Conservation (phyloP, 2,888 invertebrate genomes). For the Zhengitettix transpicula region DNA sequence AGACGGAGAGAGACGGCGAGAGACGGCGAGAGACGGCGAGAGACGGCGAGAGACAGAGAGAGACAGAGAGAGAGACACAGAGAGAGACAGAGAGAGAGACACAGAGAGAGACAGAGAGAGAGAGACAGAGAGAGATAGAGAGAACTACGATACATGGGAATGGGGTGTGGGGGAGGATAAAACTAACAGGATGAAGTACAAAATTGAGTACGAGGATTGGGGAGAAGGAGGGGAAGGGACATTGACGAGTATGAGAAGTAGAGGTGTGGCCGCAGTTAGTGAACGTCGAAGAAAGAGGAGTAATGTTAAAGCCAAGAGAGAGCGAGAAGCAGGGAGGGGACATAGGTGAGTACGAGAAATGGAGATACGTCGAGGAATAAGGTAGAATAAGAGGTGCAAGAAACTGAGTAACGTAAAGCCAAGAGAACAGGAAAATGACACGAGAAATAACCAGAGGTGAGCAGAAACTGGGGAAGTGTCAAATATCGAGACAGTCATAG, state of each 20-base stretch:
- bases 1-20: background rate
- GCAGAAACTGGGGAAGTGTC: too few relatives aligned
- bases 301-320: too few relatives aligned
- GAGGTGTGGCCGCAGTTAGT: background rate
- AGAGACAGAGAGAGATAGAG: background rate
- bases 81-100: background rate
- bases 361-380: too few relatives aligned
- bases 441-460: too few relatives aligned
- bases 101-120: background rate
- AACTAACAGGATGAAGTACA: background rate
- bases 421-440: too few relatives aligned
- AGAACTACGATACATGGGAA: background rate
- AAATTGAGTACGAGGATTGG: background rate
- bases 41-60: too few relatives aligned
- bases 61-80: background rate
- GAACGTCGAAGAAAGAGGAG: too few relatives aligned
- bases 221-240: background rate
- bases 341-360: too few relatives aligned
- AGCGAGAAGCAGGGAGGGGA: too few relatives aligned
- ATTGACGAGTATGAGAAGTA: background rate
- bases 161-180: background rate
- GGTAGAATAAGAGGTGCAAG: too few relatives aligned
- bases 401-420: too few relatives aligned
- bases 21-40: background rate
- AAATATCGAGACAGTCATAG: too few relatives aligned